Evolutionary conservation across 2,888 invertebrate species (phyloP), one percentile per base, ranked within the genome.

Genomic region (Euclidia mi): DNA sequence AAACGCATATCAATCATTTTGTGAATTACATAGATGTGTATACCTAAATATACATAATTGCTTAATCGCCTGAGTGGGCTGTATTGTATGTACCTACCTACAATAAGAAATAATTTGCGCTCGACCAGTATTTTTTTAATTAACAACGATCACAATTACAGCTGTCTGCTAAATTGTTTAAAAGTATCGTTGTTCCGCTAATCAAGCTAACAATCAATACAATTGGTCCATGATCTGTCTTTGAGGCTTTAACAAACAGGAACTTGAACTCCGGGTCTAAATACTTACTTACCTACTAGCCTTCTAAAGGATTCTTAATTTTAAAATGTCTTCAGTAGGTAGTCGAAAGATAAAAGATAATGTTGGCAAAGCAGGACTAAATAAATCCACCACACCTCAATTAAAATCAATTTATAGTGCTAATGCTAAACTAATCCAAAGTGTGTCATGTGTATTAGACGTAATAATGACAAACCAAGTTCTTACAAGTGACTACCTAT

Each of bases 61-160:
- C 68, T 68, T 78, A 79, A 82, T 78, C 70, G 71, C 47, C 51
- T n/a, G 75, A 61, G 79, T 78, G 79, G 76, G 82, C 49, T 52
- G 59, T 59, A 48, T 25, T 25, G 20, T 25, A 44, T 12, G 52
- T 49, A 59, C 35, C 20, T 50, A 51, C 46, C 51, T 50, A 63
- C 74, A 70, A 75, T 72, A 71, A 73, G 59, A 63, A 81, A 79
- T 77, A 74, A 73, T 72, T 71, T 61, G 63, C 55, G 65, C 61
- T 62, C 43, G 64, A 56, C 53, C 67, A 66, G 75, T 76, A 68
- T 78, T 85, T 82, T 82, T 77, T 81, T 81, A 86, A 88, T 87
- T 87, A 82, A 78, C 70, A 78, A 56, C 68, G 71, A 72, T 64
- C 56, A 68, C 77, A 65, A 59, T 64, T 74, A 62, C 74, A 85